phyloP scores from a whole-genome alignment of 2,113 vertebrate species.

The Spheniscus mendiculus region DNA sequence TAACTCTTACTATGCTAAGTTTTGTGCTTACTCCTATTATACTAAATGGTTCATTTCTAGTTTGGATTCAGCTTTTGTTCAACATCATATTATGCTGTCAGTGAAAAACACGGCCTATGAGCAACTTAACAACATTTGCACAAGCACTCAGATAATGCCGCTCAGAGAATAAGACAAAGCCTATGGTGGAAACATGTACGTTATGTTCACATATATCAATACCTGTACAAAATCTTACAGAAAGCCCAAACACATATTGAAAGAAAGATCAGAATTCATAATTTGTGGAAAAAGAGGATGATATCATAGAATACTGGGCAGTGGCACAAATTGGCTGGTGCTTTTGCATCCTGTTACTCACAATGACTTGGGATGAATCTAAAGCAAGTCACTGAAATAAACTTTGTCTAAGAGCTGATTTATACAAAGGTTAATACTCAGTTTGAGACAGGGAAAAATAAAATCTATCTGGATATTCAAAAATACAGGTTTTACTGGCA shows the following conservation, averaged over 20 bases:
- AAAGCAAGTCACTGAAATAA: not conserved
- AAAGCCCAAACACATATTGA: not conserved
- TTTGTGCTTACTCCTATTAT: not conserved
- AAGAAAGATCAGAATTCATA: not conserved
- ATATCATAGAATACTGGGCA: not conserved
- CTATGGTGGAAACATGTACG: not conserved
- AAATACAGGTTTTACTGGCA: not conserved
- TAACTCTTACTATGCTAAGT: not conserved
- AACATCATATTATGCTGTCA: not conserved
- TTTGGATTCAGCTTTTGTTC: not conserved
- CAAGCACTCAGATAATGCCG: not conserved
- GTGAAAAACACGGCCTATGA: not conserved
- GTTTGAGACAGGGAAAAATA: not conserved
- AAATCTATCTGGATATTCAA: not conserved
- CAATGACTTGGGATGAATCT: not conserved
- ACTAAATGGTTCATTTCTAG: not conserved
- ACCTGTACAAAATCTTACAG: not conserved
- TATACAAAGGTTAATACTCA: not conserved
- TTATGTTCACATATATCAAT: not conserved
- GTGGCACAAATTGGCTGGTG: fast-evolving
- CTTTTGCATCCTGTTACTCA: not conserved
- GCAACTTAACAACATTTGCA: not conserved
- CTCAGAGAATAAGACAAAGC: not conserved
- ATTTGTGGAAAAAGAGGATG: not conserved
- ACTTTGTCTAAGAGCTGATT: not conserved